phyloP scores from a whole-genome alignment of 2,797 vertebrate species.

The Pseudomugil gertrudae region DNA sequence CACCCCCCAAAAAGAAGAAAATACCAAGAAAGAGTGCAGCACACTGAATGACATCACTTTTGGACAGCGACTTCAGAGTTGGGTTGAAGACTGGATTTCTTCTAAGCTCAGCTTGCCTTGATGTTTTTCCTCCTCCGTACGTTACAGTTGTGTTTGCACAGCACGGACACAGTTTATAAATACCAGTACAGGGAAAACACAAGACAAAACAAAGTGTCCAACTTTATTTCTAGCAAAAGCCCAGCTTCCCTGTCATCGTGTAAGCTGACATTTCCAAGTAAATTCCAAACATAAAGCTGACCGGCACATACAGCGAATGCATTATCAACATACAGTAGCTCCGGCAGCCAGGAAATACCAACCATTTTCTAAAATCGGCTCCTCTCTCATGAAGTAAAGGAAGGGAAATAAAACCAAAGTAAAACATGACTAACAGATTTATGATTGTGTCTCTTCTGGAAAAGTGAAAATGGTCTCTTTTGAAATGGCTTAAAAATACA shows the following conservation, averaged over 20 bases:
- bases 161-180: conserved; percentile 65
- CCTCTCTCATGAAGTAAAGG: conserved; percentile 58
- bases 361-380: conserved; percentile 64
- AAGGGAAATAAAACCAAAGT: conserved; percentile 46
- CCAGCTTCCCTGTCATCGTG: conserved; percentile 40
- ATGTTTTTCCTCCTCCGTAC: conserved; percentile 46
- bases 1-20: conserved; percentile 54
- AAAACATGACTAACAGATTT: conserved; percentile 49
- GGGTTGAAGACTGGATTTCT: conserved; percentile 65
- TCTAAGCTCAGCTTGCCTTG: conserved; percentile 45
- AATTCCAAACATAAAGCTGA: conserved; percentile 50
- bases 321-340: conserved; percentile 70
- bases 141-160: conserved; percentile 57
- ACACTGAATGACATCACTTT: conserved; percentile 77
- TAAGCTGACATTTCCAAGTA: conserved; percentile 48
- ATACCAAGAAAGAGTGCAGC: conserved; percentile 71
- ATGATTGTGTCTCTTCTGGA: conserved; percentile 26
- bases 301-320: conserved; percentile 52
- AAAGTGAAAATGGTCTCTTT: conserved; percentile 45
- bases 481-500: conserved; percentile 30
- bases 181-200: conserved; percentile 49
- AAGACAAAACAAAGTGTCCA: conserved; percentile 72
- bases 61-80: conserved; percentile 63
- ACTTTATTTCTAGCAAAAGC: conserved; percentile 79
- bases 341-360: conserved; percentile 68